Conservation (phyloP, 2,888 invertebrate genomes). For the Sesamia inferens region DNA sequence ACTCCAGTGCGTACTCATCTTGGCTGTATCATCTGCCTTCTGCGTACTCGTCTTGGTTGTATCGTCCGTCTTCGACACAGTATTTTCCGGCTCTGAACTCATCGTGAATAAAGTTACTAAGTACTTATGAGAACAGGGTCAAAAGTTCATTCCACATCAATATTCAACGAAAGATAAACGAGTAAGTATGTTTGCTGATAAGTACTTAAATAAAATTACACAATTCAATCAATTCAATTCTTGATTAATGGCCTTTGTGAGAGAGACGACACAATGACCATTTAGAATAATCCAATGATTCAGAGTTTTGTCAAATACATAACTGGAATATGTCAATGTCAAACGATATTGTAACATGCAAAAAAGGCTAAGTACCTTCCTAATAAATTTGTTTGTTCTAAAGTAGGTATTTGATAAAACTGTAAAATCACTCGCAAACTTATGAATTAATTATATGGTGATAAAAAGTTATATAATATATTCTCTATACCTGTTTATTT, state of each 20-base stretch:
- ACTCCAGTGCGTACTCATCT: slow-evolving; percentile 61
- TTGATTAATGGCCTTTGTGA: too few relatives aligned
- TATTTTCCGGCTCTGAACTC: slow-evolving; percentile 60
- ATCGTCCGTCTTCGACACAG: slow-evolving; percentile 56
- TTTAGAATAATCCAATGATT: slow-evolving; percentile 3
- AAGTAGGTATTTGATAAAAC: neutral
- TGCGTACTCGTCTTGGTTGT: slow-evolving; percentile 60
- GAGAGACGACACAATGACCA: slow-evolving; percentile 29
- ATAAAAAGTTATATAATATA: neutral
- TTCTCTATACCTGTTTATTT: neutral
- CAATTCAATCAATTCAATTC: too few relatives aligned
- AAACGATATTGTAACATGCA: neutral
- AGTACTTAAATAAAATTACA: slow-evolving; percentile 32
- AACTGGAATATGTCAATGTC: slow-evolving; percentile 22
- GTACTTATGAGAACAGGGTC: slow-evolving; percentile 25
- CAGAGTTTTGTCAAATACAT: slow-evolving; percentile 6
- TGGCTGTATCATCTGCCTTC: slow-evolving; percentile 60
- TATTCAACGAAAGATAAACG: slow-evolving; percentile 45
- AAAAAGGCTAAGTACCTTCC: slow-evolving; percentile 1
- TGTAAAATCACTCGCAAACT: neutral
- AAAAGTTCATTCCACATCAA: slow-evolving; percentile 37
- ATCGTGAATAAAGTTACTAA: slow-evolving; percentile 13
- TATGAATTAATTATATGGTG: neutral
- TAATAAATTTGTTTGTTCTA: neutral
- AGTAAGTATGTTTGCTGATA: slow-evolving; percentile 19